Evolutionary conservation across 1,140 invertebrate species (phyloP).

Genomic region (Orius insidiosus): DNA sequence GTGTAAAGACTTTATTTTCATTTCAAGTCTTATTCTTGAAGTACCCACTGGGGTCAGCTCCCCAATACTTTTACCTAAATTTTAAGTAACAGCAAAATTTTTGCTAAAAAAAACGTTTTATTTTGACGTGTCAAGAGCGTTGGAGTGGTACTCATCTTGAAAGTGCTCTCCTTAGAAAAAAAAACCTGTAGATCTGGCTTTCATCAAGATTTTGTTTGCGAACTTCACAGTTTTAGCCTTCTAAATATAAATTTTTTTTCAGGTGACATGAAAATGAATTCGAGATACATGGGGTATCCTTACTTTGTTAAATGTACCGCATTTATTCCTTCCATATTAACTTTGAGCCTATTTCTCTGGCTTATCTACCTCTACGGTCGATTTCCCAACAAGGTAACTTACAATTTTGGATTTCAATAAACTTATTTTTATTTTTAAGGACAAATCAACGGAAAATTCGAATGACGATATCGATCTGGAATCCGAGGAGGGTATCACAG

Average conservation of each 20-base stretch:
- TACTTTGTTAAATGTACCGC: constrained; percentile 29
- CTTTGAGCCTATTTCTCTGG: constrained; percentile 29
- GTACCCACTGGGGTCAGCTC: too few relatives aligned
- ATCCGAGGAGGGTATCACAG: too few relatives aligned
- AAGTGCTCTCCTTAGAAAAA: not conserved
- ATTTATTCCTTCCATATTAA: constrained; percentile 29
- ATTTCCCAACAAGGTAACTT: constrained; percentile 21
- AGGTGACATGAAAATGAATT: constrained; percentile 34
- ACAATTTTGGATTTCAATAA: too few relatives aligned
- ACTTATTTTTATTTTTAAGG: too few relatives aligned
- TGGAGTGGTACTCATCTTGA: not conserved
- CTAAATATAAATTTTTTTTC: constrained; percentile 14
- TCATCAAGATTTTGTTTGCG: too few relatives aligned
- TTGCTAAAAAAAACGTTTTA: not conserved
- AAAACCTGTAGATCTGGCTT: not conserved
- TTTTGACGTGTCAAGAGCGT: not conserved
- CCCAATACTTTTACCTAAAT: too few relatives aligned
- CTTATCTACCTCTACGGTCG: constrained; percentile 32
- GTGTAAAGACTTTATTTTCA: too few relatives aligned
- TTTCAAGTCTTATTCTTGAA: too few relatives aligned
- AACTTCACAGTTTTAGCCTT: not conserved
- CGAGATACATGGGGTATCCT: constrained; percentile 30
- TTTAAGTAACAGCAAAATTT: too few relatives aligned
- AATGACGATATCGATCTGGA: too few relatives aligned
- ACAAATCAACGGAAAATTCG: too few relatives aligned